Evolutionary conservation across 2,113 vertebrate species (phyloP), one percentile per base, ranked within the genome.

Genomic region (Zosterops pallidus): DNA sequence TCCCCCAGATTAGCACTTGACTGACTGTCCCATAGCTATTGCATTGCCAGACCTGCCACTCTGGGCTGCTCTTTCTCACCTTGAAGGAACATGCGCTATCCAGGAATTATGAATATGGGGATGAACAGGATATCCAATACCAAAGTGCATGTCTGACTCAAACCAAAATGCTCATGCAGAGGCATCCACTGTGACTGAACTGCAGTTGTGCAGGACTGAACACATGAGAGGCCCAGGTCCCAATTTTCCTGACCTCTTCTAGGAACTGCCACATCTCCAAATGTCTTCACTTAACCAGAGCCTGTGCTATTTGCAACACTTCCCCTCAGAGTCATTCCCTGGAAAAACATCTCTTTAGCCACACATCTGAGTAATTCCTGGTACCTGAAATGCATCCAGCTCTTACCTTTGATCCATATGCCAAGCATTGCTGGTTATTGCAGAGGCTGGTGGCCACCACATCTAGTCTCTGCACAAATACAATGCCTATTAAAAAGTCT

Each of bases 181-280:
- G 24, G 4, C 22, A 50, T 3, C 26, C 41, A 8, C 21, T 20
- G 17, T 17, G 33, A 25, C 9, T 1, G 4, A 57, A 33, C 31
- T 62, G 50, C 19, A 42, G 37, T 26, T 14, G 4, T 64, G 49
- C 33, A 2, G 2, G 14, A 31, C 35, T 22, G 23, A 29, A 7
- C 41, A 18, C 0, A 0, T 3, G 22, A 60, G 33, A 6, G 44
- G 6, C 18, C 9, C 23, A 75, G 52, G 5, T n/a, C 8, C 63
- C 9, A 47, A 3, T 35, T 79, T 39, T 42, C 18, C 16, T 3
- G 1, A 29, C 33, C 25, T 59, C 3, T 68, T 69, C 49, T 37
- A 35, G 16, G 13, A 39, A 12, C 31, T 42, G 26, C 8, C 42
- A 1, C 8, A 1, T 37, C 18, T 49, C 44, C 33, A 69, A 41